Percentiles rank a stretch among this genome's conserved stretches.
These are phyloP conservation scores for Menidia menidia DNA, from an alignment of 2,797 vertebrate genomes.

Conservation along the genomic window DNA sequence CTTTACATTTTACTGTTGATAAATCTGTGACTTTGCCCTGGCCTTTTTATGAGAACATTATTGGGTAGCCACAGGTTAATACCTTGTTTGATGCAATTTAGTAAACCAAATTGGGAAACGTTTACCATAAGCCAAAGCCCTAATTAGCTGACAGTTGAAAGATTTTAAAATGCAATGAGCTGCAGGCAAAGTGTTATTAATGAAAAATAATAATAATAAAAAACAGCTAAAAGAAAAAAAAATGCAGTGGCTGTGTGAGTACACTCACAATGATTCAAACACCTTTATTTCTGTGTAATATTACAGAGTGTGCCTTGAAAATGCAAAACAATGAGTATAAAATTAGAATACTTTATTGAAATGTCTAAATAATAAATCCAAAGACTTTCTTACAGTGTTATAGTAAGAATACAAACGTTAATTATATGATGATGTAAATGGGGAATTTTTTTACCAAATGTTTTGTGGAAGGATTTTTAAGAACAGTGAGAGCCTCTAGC, in stretches of 20 bases:
- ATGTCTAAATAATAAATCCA: background rate
- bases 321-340: background rate
- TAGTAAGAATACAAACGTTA: background rate
- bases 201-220: conserved; percentile 9
- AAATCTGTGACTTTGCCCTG: conserved; percentile 28
- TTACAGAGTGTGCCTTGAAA: background rate
- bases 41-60: conserved; percentile 32
- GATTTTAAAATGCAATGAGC: conserved; percentile 47
- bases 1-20: conserved; percentile 24
- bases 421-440: background rate
- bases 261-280: background rate
- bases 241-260: conserved; percentile 5
- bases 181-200: conserved; percentile 20
- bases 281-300: background rate
- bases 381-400: background rate
- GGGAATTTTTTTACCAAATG: too few relatives aligned
- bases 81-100: conserved; percentile 54
- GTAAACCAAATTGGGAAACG: conserved; percentile 46
- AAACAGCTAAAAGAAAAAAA: too few relatives aligned
- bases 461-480: too few relatives aligned
- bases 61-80: conserved; percentile 52
- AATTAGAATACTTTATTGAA: background rate
- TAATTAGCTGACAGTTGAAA: conserved; percentile 64
- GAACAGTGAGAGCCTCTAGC: too few relatives aligned
- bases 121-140: conserved; percentile 62